Conservation (phyloP, 2,113 vertebrate species). For the Prunella fulvescens region DNA sequence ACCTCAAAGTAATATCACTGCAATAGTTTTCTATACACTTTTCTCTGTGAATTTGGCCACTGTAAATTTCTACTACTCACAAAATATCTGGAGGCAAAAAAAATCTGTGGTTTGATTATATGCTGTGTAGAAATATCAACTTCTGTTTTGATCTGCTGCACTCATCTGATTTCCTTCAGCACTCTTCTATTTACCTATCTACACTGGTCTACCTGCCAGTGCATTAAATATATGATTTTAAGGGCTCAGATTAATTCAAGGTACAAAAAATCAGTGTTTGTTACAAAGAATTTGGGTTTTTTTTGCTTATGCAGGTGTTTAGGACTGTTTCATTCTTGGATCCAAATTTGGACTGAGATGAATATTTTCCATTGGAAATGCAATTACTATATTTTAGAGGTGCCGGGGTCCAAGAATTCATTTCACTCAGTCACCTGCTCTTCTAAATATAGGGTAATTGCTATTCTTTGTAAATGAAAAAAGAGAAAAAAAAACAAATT, state of each 20-base stretch:
- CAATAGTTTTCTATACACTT: background rate
- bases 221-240: background rate
- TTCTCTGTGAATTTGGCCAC: background rate
- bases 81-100: background rate
- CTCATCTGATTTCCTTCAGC: background rate
- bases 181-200: background rate
- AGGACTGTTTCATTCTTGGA: background rate
- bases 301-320: background rate
- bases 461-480: background rate
- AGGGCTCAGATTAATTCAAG: background rate
- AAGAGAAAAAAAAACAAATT: background rate
- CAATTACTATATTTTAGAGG: background rate
- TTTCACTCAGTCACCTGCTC: background rate
- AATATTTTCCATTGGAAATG: background rate
- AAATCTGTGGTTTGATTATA: background rate
- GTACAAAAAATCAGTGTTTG: background rate
- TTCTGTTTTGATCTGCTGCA: background rate
- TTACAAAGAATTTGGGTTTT: background rate
- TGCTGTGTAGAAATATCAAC: rapidly evolving
- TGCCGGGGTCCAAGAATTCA: background rate
- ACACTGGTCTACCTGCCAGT: background rate
- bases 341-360: background rate
- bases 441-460: background rate
- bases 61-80: background rate
- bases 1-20: background rate